Conservation (phyloP, 2,113 vertebrate species). For the Cottus gobio region DNA sequence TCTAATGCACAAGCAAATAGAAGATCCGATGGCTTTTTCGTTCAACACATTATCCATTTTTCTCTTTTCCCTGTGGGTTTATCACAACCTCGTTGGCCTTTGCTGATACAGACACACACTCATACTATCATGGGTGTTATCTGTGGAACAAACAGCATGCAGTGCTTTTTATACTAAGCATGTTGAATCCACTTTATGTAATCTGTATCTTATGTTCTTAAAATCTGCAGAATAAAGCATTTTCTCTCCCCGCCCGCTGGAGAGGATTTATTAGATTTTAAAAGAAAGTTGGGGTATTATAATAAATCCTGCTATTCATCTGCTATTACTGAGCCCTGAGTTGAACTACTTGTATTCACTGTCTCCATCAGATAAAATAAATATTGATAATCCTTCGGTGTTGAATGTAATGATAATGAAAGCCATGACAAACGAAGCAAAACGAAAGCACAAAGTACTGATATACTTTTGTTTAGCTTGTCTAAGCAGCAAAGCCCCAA, state of each 20-base stretch:
- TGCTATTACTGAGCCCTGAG: constrained; percentile 35
- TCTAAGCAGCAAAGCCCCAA: background rate
- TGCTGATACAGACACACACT: constrained; percentile 21
- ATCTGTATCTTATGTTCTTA: constrained; percentile 45
- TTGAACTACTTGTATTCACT: constrained; percentile 1
- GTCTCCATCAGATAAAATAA: background rate
- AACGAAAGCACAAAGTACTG: background rate
- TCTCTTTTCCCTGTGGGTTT: constrained; percentile 34
- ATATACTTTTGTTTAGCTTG: background rate
- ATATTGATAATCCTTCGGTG: background rate
- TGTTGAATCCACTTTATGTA: constrained; percentile 65
- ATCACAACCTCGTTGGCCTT: constrained; percentile 10
- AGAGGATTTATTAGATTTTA: constrained; percentile 26
- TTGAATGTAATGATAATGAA: background rate
- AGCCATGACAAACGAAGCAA: background rate
- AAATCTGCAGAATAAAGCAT: constrained; percentile 45
- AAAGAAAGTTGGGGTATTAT: constrained; percentile 35
- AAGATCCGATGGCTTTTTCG: constrained; percentile 17
- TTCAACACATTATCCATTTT: constrained; percentile 39
- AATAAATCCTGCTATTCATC: constrained; percentile 27
- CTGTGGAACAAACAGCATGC: constrained; percentile 28
- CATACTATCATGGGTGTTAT: constrained; percentile 12
- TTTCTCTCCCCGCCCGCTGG: background rate
- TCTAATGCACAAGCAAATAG: constrained; percentile 20
- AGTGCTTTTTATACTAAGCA: constrained; percentile 39